Conservation (phyloP, 2,888 invertebrate genomes). For the Craniophora ligustri region DNA sequence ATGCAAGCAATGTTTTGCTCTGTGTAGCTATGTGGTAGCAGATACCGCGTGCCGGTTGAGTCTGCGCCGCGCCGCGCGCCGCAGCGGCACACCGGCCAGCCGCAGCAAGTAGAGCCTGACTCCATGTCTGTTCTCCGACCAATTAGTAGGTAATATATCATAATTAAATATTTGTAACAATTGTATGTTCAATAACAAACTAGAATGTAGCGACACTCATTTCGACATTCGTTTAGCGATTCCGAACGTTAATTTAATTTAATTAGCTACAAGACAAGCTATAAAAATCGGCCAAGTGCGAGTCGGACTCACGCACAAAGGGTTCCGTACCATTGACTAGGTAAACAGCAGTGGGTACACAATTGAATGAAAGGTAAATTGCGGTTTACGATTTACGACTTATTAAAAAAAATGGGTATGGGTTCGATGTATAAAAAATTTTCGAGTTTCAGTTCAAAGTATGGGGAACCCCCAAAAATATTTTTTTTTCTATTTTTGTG, state of each 20-base stretch:
- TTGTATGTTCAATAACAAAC: conserved; percentile 33
- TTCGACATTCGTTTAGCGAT: conserved; percentile 42
- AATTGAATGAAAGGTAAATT: no score
- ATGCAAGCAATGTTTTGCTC: conserved; percentile 13
- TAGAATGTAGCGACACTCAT: conserved; percentile 47
- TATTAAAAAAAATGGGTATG: no score
- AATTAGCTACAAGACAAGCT: conserved; percentile 53
- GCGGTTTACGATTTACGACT: no score
- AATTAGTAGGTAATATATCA: conserved; percentile 26
- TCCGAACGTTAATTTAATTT: conserved; percentile 57
- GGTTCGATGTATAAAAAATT: no score
- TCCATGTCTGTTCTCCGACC: conserved; percentile 6
- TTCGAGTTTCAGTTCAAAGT: no score
- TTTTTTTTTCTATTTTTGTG: no score
- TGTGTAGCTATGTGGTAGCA: conserved; percentile 19
- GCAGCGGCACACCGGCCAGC: no score
- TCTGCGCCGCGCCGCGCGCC: conserved; percentile 22
- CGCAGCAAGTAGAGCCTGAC: conserved; percentile 44
- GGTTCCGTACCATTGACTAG: no score
- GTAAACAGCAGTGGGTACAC: no score
- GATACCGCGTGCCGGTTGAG: conserved; percentile 32
- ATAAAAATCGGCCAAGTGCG: conserved; percentile 38
- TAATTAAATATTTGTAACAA: conserved; percentile 23
- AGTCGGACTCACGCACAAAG: no score
- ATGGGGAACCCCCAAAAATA: no score